These are phyloP conservation scores for Lymantria dispar DNA, from an alignment of 2,888 invertebrate genomes.

Conservation along the genomic window DNA sequence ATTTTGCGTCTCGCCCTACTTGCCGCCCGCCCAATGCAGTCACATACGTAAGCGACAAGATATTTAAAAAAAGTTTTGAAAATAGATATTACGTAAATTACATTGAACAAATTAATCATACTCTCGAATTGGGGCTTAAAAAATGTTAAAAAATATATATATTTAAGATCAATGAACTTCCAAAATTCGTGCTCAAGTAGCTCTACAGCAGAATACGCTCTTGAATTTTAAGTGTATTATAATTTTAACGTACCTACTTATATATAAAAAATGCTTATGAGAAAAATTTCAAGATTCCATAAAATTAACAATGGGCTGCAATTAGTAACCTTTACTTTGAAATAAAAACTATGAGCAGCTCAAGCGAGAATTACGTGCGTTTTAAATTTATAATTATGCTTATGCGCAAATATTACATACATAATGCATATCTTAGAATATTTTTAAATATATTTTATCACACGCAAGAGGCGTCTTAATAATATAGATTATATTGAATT, in stretches of 20 bases:
- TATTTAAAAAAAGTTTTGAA: neutral
- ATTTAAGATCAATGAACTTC: conserved; percentile 10
- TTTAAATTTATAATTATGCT: neutral
- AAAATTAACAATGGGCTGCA: conserved; percentile 23
- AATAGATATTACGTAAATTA: neutral
- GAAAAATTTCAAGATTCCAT: conserved; percentile 17
- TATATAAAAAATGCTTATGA: conserved; percentile 21
- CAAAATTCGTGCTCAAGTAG: conserved; percentile 49
- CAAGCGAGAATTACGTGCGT: neutral
- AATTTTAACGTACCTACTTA: conserved; percentile 8
- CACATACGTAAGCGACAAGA: conserved; percentile 19
- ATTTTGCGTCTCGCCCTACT: conserved; percentile 77
- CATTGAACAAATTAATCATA: neutral
- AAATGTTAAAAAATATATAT: neutral
- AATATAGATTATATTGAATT: no score
- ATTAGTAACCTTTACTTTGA: neutral
- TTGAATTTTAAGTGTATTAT: conserved; percentile 23
- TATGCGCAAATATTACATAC: no score
- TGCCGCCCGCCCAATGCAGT: conserved; percentile 63
- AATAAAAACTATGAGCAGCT: neutral
- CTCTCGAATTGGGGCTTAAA: neutral
- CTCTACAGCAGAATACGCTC: conserved; percentile 18
- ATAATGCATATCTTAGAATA: no score
- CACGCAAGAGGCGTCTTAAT: no score
- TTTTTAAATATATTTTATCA: no score